Evolutionary conservation across 2,888 invertebrate genomes (phyloP).

Genomic region (Cheilosia vernalis): DNA sequence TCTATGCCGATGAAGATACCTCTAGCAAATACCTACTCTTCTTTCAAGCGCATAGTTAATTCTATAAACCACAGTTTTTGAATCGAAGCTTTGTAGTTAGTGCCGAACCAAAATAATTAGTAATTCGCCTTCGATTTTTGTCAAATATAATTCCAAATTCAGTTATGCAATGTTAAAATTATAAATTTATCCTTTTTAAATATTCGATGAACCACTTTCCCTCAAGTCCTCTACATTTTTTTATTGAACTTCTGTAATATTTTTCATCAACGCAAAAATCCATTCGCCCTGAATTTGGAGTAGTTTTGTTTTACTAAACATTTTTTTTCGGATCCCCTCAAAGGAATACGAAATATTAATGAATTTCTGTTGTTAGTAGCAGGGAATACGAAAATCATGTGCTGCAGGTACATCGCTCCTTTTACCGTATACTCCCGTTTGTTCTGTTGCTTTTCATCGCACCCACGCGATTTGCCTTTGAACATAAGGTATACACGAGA

Average conservation of each 20-base stretch:
- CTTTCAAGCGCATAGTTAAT: too few relatives aligned
- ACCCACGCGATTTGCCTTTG: conserved; percentile 14
- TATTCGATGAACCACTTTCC: too few relatives aligned
- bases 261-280: conserved; percentile 3
- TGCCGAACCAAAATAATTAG: too few relatives aligned
- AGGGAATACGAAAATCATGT: conserved; percentile 1
- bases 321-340: neutral
- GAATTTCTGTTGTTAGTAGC: conserved; percentile 1
- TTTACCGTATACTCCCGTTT: conserved; percentile 11
- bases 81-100: too few relatives aligned
- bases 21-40: too few relatives aligned
- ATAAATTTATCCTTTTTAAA: too few relatives aligned
- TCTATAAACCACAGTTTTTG: too few relatives aligned
- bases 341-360: conserved; percentile 28
- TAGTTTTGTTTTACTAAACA: conserved; percentile 8
- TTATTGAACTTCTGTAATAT: conserved; percentile 8
- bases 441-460: conserved; percentile 17
- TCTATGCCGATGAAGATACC: too few relatives aligned
- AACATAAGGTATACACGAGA: conserved; percentile 16
- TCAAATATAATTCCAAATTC: too few relatives aligned
- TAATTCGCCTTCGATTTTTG: too few relatives aligned
- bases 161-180: too few relatives aligned
- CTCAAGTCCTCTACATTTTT: neutral
- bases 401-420: conserved; percentile 9
- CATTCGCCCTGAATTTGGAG: neutral